phyloP scores from a whole-genome alignment of 2,113 vertebrate species.

The Leptosomus discolor region DNA sequence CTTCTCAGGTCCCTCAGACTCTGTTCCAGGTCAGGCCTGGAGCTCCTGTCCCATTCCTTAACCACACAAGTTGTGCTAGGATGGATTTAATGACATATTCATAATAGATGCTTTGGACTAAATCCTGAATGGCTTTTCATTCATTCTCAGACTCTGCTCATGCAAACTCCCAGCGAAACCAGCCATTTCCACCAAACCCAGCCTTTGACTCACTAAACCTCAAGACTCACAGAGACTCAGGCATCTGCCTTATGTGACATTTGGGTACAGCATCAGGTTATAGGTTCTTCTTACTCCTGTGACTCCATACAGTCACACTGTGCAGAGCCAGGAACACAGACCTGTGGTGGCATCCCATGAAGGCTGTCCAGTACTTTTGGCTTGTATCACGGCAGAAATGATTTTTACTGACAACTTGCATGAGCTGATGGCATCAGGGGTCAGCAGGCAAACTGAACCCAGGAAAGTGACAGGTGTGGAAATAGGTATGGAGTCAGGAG shows the following conservation, averaged over 20 bases:
- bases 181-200: background rate
- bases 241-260: background rate
- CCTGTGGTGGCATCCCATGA: background rate
- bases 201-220: background rate
- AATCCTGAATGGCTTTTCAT: background rate
- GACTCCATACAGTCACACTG: background rate
- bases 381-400: background rate
- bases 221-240: background rate
- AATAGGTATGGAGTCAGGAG: background rate
- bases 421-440: background rate
- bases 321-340: background rate
- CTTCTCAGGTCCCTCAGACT: background rate
- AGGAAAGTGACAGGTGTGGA: background rate
- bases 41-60: background rate
- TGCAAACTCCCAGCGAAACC: background rate
- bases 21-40: background rate
- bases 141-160: background rate
- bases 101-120: background rate
- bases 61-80: background rate
- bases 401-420: background rate
- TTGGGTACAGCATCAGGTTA: background rate
- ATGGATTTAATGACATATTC: background rate
- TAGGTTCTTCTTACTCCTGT: background rate
- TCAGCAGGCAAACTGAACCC: background rate
- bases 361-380: accelerated